A percentile compares a stretch with the other conserved stretches of the same genome.
phyloP scores from a whole-genome alignment of 2,113 vertebrate genomes.

The Copsychus sechellarum region DNA sequence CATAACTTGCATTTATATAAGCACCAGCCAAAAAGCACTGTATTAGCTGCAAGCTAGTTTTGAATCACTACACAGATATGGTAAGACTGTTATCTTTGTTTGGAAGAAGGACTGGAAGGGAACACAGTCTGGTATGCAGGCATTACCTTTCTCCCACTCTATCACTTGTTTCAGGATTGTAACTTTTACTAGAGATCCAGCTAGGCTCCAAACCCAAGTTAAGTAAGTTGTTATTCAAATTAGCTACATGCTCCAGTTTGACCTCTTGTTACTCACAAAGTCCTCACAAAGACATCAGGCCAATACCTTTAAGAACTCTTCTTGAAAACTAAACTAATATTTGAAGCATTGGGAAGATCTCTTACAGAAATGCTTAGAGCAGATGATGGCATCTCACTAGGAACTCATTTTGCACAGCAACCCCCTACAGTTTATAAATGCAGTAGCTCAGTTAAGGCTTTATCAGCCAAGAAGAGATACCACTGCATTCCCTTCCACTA shows the following conservation, averaged over 20 bases:
- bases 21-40: background rate
- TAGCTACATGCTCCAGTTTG: background rate
- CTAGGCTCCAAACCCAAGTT: background rate
- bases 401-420: background rate
- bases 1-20: background rate
- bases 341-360: background rate
- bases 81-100: background rate
- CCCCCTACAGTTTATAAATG: background rate
- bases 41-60: background rate
- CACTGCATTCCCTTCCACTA: background rate
- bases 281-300: background rate
- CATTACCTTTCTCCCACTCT: background rate
- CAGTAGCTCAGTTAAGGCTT: background rate
- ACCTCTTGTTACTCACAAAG: accelerated
- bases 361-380: background rate
- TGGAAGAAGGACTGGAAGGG: background rate
- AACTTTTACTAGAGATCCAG: background rate
- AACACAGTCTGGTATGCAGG: background rate
- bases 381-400: background rate
- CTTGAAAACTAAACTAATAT: background rate
- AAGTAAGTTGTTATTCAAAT: background rate
- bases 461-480: background rate
- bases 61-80: background rate
- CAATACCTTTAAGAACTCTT: background rate
- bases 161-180: background rate